A percentile compares a stretch with the other conserved stretches of the same genome.
These are phyloP conservation scores for Gastrophryne carolinensis DNA, from an alignment of 2,797 vertebrate species.

Conservation along the genomic window DNA sequence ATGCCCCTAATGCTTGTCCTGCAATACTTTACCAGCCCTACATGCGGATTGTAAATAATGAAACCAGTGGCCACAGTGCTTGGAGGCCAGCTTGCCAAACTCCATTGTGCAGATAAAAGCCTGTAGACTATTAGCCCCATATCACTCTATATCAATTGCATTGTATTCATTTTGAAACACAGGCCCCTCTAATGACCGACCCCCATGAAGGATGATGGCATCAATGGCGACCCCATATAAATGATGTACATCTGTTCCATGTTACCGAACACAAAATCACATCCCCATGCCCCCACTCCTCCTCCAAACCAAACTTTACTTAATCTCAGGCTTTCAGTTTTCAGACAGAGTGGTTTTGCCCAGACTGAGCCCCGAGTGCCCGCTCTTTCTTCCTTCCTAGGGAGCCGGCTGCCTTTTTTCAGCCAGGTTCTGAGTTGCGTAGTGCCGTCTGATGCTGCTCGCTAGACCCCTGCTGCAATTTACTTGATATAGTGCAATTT, in stretches of 20 bases:
- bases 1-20: too few species aligned
- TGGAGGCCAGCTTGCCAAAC: too few species aligned
- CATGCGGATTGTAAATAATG: too few species aligned
- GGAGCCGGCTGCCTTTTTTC: conserved; percentile 39
- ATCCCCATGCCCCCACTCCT: background rate
- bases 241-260: conserved; percentile 6
- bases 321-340: conserved; percentile 23
- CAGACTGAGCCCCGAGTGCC: conserved; percentile 7
- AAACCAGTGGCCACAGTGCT: too few species aligned
- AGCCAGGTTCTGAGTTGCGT: conserved; percentile 51
- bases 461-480: conserved; percentile 65
- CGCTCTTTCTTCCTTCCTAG: background rate
- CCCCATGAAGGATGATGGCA: background rate
- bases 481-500: conserved; percentile 73
- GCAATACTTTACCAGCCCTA: too few species aligned
- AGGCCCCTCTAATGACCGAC: background rate
- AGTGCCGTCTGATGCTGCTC: conserved; percentile 59
- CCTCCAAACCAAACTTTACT: background rate
- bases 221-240: background rate
- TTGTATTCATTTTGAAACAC: background rate
- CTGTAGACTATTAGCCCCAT: too few species aligned
- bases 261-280: conserved; percentile 14
- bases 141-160: background rate
- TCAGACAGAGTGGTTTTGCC: background rate
- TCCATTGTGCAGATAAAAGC: too few species aligned